Evolutionary conservation across 1,140 invertebrate species (phyloP).

Genomic region (Lordiphosa mommai): DNA sequence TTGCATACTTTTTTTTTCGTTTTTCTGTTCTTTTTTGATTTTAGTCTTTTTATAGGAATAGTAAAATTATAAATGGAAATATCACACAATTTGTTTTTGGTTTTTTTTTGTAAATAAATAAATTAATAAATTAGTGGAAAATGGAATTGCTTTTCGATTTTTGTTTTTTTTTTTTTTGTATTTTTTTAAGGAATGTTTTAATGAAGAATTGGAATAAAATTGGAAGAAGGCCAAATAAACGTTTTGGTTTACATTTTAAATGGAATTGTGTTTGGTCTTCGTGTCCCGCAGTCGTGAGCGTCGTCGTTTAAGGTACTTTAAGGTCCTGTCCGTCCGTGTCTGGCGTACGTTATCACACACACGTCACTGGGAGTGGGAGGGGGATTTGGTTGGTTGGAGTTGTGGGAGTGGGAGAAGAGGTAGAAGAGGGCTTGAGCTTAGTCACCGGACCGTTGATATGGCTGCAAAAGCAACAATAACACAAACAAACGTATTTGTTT

Average conservation of each 20-base stretch:
- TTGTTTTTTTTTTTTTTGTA: conserved; percentile 2
- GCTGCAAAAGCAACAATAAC: conserved; percentile 70
- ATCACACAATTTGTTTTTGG: conserved; percentile 58
- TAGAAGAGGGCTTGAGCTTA: conserved; percentile 63
- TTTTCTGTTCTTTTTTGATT: conserved; percentile 20
- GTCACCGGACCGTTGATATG: conserved; percentile 80
- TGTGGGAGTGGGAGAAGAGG: conserved; percentile 25
- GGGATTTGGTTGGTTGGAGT: conserved; percentile 27
- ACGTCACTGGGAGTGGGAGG: conserved; percentile 3
- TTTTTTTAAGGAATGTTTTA: conserved; percentile 5
- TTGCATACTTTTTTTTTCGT: conserved; percentile 42
- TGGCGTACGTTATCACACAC: conserved; percentile 12
- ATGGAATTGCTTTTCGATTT: conserved; percentile 10
- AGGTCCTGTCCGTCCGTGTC: conserved; percentile 19
- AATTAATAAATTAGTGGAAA: conserved; percentile 45
- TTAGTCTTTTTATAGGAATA: conserved; percentile 48
- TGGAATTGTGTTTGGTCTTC: conserved; percentile 21
- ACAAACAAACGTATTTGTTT: conserved; percentile 10
- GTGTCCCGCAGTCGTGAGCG: conserved; percentile 20
- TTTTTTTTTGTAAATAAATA: conserved; percentile 31
- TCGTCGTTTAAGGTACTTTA: conserved; percentile 15
- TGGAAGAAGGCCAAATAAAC: conserved; percentile 34
- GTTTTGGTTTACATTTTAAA: conserved; percentile 59
- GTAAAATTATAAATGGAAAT: conserved; percentile 37
- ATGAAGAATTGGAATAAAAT: conserved; percentile 58